These are phyloP conservation scores for Drosophila watanabei DNA, from an alignment of 1,140 invertebrate species.

Conservation along the genomic window DNA sequence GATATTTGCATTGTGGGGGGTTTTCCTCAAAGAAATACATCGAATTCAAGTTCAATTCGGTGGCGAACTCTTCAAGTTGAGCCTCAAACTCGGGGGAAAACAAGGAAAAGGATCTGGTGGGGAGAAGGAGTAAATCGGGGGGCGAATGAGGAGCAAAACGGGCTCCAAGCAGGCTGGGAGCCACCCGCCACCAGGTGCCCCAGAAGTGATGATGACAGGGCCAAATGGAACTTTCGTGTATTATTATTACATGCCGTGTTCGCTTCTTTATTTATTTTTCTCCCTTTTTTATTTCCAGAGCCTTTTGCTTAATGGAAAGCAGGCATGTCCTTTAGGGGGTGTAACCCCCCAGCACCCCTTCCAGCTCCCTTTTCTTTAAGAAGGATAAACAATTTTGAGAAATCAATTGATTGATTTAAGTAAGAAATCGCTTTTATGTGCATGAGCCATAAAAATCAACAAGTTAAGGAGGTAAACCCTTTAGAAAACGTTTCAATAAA, in stretches of 20 bases:
- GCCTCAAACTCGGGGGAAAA: constrained; percentile 1
- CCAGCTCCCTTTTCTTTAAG: not conserved
- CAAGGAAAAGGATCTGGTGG: not conserved
- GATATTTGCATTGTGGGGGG: constrained; percentile 42
- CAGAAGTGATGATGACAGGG: constrained; percentile 69
- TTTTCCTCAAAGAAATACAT: constrained; percentile 8
- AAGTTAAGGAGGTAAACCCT: not conserved
- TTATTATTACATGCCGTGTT: constrained; percentile 56
- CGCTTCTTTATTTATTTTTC: constrained; percentile 23
- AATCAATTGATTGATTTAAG: constrained; percentile 26
- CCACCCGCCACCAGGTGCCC: constrained; percentile 22
- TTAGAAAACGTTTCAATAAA: not conserved
- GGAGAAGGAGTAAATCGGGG: not conserved
- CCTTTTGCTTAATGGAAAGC: constrained; percentile 36
- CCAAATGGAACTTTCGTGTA: constrained; percentile 72
- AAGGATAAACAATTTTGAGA: not conserved
- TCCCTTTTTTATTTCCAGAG: constrained; percentile 10
- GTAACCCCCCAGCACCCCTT: not conserved
- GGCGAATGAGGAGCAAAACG: not conserved
- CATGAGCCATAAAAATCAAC: constrained; percentile 15
- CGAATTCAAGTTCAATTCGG: constrained; percentile 38
- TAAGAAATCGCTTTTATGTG: not conserved
- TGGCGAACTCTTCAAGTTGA: constrained; percentile 32
- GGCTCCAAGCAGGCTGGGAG: not conserved
- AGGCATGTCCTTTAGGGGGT: not conserved